Conservation (phyloP, 1,140 invertebrate species). For the Babylonia areolata region DNA sequence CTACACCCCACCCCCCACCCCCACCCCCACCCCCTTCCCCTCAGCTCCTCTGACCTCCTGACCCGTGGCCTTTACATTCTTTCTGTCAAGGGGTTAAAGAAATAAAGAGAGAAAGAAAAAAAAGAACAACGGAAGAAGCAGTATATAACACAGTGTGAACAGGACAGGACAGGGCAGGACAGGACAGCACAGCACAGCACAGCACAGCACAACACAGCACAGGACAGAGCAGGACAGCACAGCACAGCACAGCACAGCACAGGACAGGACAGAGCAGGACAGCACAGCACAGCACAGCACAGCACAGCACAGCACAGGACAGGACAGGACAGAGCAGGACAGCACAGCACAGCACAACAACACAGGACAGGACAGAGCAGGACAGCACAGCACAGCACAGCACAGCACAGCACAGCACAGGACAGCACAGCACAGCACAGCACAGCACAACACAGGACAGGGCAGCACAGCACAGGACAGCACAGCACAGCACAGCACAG, state of each 20-base stretch:
- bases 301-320: slow-evolving; percentile 52
- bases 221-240: slow-evolving; percentile 36
- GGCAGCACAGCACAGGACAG: slow-evolving; percentile 52
- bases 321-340: slow-evolving; percentile 46
- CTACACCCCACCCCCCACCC: no score
- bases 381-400: slow-evolving; percentile 57
- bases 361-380: slow-evolving; percentile 57
- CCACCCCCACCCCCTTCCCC: no score
- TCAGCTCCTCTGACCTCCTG: no score
- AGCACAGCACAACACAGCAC: slow-evolving; percentile 20
- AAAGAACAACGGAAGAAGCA: no score
- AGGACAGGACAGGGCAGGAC: slow-evolving; percentile 32
- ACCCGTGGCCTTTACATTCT: no score
- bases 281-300: slow-evolving; percentile 54
- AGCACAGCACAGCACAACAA: slow-evolving; percentile 52
- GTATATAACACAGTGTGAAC: slow-evolving; percentile 21
- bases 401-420: slow-evolving; percentile 49
- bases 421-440: slow-evolving; percentile 28
- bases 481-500: slow-evolving; percentile 34
- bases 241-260: slow-evolving; percentile 36
- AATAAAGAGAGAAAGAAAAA: no score
- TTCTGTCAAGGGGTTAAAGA: no score
- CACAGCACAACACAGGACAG: slow-evolving; percentile 39
- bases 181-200: slow-evolving; percentile 36
- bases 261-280: slow-evolving; percentile 42